These are phyloP conservation scores for Drosophila paranaensis DNA, from an alignment of 2,888 invertebrate genomes.

Conservation along the genomic window DNA sequence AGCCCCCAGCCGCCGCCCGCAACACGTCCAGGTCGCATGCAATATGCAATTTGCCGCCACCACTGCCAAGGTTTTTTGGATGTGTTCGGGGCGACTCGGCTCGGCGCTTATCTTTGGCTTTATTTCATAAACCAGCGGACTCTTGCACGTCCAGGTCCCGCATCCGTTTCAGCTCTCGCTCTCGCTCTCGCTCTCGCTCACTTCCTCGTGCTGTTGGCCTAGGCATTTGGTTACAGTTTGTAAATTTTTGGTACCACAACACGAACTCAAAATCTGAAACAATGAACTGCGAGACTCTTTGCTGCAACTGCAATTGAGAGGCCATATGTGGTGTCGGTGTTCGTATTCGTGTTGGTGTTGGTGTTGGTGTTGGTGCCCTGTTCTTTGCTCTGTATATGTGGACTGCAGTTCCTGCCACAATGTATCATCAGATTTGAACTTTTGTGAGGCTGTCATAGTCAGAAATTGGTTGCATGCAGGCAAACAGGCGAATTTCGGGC, in stretches of 20 bases:
- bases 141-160: conserved; percentile 36
- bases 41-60: conserved; percentile 75
- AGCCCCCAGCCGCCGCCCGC: conserved; percentile 1
- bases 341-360: background rate
- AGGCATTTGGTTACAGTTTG: conserved; percentile 69
- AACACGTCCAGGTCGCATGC: conserved; percentile 45
- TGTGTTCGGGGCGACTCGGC: conserved; percentile 51
- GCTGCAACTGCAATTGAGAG: conserved; percentile 74
- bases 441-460: conserved; percentile 75
- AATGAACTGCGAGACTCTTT: conserved; percentile 61
- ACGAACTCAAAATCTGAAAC: conserved; percentile 66
- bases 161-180: conserved; percentile 22
- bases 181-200: conserved; percentile 9
- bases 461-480: conserved; percentile 73
- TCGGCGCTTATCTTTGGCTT: conserved; percentile 75
- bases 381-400: conserved; percentile 35
- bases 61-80: conserved; percentile 55
- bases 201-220: background rate
- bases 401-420: conserved; percentile 73
- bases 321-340: conserved; percentile 26
- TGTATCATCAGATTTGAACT: conserved; percentile 76
- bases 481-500: conserved; percentile 41
- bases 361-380: conserved; percentile 22
- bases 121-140: conserved; percentile 75
- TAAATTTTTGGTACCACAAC: conserved; percentile 67